Conservation (phyloP, 2,797 vertebrate genomes). For the Myotis myotis region DNA sequence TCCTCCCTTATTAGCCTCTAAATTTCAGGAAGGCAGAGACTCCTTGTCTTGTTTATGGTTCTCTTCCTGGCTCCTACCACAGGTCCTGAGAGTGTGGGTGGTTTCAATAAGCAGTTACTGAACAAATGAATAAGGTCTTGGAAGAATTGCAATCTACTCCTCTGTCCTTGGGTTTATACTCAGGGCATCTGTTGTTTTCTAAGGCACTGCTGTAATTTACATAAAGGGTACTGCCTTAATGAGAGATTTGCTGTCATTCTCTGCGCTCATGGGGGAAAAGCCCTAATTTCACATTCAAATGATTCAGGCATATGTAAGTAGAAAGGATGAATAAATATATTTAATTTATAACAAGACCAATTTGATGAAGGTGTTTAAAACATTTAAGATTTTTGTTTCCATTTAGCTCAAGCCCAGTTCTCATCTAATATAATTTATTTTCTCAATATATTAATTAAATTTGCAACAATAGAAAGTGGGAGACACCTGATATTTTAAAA, state of each 20-base stretch:
- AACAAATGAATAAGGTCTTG: neutral
- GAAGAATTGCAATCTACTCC: neutral
- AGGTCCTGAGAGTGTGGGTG: neutral
- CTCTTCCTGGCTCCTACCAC: neutral
- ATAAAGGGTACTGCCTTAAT: neutral
- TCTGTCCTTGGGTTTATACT: neutral
- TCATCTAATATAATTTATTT: slow-evolving; percentile 17
- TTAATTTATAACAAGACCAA: slow-evolving; percentile 43
- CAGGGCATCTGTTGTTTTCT: neutral
- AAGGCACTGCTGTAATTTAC: neutral
- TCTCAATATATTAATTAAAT: slow-evolving; percentile 23
- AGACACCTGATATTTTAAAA: neutral
- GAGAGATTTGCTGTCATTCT: slow-evolving; percentile 1
- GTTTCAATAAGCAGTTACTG: neutral
- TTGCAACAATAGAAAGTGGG: neutral
- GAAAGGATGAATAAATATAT: slow-evolving; percentile 32
- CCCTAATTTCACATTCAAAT: neutral
- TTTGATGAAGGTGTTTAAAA: slow-evolving; percentile 4
- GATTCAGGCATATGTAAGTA: neutral
- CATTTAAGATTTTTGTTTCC: slow-evolving; percentile 21
- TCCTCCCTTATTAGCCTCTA: neutral
- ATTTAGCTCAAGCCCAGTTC: neutral
- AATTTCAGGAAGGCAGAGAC: neutral
- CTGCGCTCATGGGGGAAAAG: neutral
- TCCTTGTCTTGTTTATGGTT: neutral